A percentile compares a stretch with the other conserved stretches of the same genome.
Evolutionary conservation across 2,888 invertebrate species (phyloP).

Genomic region (Aphidoletes aphidimyza): DNA sequence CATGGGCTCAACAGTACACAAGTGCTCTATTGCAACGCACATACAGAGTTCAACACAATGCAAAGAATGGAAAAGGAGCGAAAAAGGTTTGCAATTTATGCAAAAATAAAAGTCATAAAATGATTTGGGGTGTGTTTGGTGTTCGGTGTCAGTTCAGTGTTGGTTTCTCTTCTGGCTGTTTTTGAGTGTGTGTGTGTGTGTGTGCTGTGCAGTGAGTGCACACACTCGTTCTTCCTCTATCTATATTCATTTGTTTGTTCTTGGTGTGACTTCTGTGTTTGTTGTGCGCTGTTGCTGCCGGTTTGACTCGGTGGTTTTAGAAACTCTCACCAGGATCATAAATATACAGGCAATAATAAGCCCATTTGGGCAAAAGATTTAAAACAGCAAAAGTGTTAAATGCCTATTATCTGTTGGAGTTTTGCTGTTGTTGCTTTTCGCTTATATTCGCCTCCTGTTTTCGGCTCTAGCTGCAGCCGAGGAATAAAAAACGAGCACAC

Average conservation of each 20-base stretch:
- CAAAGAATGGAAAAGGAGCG: neutral
- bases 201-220: neutral
- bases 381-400: conserved; percentile 54
- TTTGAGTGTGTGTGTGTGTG: neutral
- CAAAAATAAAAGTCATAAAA: conserved; percentile 54
- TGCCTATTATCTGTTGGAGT: conserved; percentile 52
- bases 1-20: neutral
- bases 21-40: neutral
- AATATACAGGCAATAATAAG: conserved; percentile 51
- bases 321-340: conserved; percentile 53
- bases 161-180: no score
- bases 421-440: neutral
- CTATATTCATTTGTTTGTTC: conserved; percentile 46
- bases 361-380: conserved; percentile 54
- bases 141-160: neutral
- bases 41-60: neutral
- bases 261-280: neutral
- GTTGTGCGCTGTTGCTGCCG: neutral
- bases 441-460: neutral
- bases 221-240: neutral
- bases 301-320: neutral
- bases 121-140: conserved; percentile 54
- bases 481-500: no score
- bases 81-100: conserved; percentile 54
- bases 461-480: no score